phyloP scores from a whole-genome alignment of 2,113 vertebrate species.

The Ictidomys tridecemlineatus region DNA sequence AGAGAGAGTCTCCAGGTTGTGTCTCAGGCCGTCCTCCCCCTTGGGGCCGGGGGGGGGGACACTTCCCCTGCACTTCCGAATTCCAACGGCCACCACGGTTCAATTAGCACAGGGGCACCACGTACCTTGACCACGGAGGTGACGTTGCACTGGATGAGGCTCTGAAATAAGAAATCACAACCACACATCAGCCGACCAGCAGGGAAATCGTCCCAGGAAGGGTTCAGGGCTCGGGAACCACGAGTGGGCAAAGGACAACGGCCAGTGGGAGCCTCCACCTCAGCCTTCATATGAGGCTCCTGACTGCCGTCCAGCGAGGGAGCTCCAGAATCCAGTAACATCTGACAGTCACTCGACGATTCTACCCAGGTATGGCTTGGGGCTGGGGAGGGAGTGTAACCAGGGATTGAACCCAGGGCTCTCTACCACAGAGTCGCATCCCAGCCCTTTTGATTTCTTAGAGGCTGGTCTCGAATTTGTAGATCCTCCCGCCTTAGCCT shows the following conservation, averaged over 20 bases:
- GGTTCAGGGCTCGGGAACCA: neutral
- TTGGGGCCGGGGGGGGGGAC: no score
- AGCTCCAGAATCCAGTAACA: neutral
- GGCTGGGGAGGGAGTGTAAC: rapidly evolving
- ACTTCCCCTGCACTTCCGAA: neutral
- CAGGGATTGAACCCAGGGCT: no score
- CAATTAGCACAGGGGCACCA: neutral
- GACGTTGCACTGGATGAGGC: conserved; percentile 92
- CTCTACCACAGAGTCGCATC: no score
- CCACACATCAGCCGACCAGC: neutral
- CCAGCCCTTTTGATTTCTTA: no score
- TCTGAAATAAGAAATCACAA: conserved; percentile 84
- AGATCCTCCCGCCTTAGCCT: no score
- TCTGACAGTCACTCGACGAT: neutral
- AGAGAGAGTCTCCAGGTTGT: neutral
- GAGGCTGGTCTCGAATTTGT: no score
- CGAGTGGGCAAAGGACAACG: rapidly evolving
- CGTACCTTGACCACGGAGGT: conserved; percentile 91
- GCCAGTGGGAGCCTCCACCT: rapidly evolving
- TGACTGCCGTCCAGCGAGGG: neutral
- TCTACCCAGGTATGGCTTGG: neutral
- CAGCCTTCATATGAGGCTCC: neutral
- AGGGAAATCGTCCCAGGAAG: neutral
- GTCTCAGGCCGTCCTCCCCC: neutral
- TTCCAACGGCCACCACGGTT: neutral